Evolutionary conservation across 2,113 vertebrate genomes (phyloP), one percentile per base, ranked within the genome.

Genomic region (Pimephales promelas): DNA sequence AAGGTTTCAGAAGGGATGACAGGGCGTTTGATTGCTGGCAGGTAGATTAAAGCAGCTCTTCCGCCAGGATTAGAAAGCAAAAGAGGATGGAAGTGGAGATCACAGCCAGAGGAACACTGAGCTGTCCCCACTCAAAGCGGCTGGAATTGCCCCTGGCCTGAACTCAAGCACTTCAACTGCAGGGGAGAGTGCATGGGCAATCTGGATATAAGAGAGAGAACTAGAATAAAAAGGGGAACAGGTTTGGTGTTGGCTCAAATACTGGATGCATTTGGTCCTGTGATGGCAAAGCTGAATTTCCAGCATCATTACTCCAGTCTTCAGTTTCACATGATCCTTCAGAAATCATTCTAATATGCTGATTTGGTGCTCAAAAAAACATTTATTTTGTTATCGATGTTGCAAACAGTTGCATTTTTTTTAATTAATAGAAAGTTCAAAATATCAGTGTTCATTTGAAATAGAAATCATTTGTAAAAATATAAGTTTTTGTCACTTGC

Each of bases 1-100:
- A 61, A 62, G 88, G 83, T 90, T 88, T 88, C 93, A 91, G 91
- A 91, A 92, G 83, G 3, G 4, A 70, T 80, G 68, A 28, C 57
- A 8, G 66, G 24, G 83, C 13, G 87, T 89, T 92, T 90, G 91
- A 92, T 89, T 91, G 86, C 92, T 93, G 92, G 92, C 92, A 92
- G 91, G 90, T 91, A 92, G 91, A 92, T 92, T 90, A 91, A 90
- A 93, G 91, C 90, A 87, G 88, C 88, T 89, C 85, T 89, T 86
- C 82, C 86, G 88, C 45, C 81, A 85, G 90, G 91, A 90, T 82
- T 83, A 78, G 85, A 77, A 34, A 90, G 88, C 86, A 86, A 73
- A 79, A 74, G 47, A 68, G 40, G 86, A 81, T 81, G 79, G 64
- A 81, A 81, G 79, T 81, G 56, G 79, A 83, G 54, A 83, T 85